Base-by-base conservation (phyloP, 2,797 vertebrate species). In the Neostethus bicornis region DNA sequence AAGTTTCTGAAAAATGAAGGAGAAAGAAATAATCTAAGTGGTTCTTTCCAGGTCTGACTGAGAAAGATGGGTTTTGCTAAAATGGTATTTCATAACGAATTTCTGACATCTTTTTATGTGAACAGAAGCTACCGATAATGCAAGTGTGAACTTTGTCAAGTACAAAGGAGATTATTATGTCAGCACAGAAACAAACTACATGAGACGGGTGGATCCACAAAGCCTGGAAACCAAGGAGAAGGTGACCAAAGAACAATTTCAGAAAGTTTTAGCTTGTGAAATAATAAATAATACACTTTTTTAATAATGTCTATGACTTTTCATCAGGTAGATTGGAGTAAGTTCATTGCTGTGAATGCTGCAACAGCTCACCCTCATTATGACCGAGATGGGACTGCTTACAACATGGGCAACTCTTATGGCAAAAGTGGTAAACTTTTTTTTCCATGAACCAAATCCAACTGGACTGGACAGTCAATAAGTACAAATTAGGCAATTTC, bases 361-460 rank as follows among this genome's bases (percentile, higher is more conserved):
- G 94, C 95, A n/a, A 96, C 95, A 25, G 96, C 96, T 47, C 95
- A 97, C 61, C 95, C 95, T 23, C 96, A 98, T 72, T 97, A 96
- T 2, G 96, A 92, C 43, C 54, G 80, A 0, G 92, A 97, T 16
- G 96, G 96, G 20, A 93, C 93, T 14, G 53, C 90, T 0, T 98
- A 96, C 90, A 98, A 98, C 79, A 94, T 98, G 95, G 96, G 96
- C 52, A 98, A 95, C 73, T 96, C 95, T 4, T 94, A 92, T 0
- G 91, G 93, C 31, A 91, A 61, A 49, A 66, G 73, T 0, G 95
- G 96, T 97, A 79, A 52, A 21, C 5, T 25, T 7, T 5, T 0
- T 31, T 51, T 29, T 16, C 10, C 46, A n/a, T 11, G 47, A 24
- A 10, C 13, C 46, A 31, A 2, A 4, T 10, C 20, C 12, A 12